Evolutionary conservation across 2,888 invertebrate genomes (phyloP).

Genomic region (Ophonus ardosiacus): DNA sequence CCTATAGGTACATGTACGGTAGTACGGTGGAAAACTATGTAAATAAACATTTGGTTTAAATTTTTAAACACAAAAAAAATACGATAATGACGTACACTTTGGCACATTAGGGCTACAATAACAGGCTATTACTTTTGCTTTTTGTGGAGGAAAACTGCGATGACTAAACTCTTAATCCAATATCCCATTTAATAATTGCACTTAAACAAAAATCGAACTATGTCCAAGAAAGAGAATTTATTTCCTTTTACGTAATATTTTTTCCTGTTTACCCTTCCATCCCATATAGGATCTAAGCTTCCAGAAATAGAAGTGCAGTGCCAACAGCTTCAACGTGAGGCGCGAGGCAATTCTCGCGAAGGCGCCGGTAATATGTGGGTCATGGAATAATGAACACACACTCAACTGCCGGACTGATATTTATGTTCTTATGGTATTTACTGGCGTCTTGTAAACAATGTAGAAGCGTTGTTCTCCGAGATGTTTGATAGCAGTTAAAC

Average conservation of each 20-base stretch:
- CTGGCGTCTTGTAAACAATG: conserved; percentile 47
- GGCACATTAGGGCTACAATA: no score
- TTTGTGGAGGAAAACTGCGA: no score
- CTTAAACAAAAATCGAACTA: no score
- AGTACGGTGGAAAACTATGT: no score
- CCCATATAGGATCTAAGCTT: not conserved
- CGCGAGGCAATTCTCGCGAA: not conserved
- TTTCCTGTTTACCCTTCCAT: not conserved
- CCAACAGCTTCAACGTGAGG: conserved; percentile 24
- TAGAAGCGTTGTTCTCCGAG: conserved; percentile 42
- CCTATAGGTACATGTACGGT: no score
- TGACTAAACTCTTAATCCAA: no score
- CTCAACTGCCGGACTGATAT: conserved; percentile 24
- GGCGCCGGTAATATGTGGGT: conserved; percentile 43
- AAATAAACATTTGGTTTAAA: no score
- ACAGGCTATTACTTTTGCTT: no score
- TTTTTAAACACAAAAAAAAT: no score
- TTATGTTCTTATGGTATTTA: conserved; percentile 48
- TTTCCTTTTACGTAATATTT: not conserved
- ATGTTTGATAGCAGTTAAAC: conserved; percentile 12
- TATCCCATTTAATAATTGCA: no score
- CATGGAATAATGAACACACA: conserved; percentile 47
- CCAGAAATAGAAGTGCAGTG: conserved; percentile 12
- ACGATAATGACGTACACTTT: no score
- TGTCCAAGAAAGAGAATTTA: no score